phyloP scores from a whole-genome alignment of 2,113 vertebrate genomes.

The Athene cunicularia region DNA sequence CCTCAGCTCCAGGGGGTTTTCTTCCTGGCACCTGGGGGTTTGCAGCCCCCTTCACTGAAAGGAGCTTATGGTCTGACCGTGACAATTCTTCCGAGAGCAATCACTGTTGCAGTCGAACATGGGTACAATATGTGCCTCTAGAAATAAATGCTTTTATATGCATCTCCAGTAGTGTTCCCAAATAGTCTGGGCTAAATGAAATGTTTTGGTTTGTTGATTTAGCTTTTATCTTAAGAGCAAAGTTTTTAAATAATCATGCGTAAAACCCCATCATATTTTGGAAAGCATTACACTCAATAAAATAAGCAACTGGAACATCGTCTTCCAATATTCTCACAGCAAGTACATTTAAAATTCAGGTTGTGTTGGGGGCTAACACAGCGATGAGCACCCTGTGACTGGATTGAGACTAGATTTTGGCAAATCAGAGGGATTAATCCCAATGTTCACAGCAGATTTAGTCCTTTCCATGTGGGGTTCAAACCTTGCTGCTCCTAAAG shows the following conservation, averaged over 20 bases:
- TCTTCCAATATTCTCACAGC: neutral
- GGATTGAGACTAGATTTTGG: neutral
- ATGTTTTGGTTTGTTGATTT: neutral
- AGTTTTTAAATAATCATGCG: neutral
- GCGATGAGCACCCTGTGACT: neutral
- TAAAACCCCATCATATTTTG: neutral
- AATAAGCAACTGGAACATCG: neutral
- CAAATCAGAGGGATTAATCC: neutral
- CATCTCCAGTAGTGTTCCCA: neutral
- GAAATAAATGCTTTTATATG: rapidly evolving
- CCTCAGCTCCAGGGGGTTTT: neutral
- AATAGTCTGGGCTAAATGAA: neutral
- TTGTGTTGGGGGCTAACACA: neutral
- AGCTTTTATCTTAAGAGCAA: neutral
- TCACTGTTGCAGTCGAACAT: neutral
- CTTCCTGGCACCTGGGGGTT: neutral
- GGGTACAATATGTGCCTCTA: rapidly evolving
- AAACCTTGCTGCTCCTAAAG: neutral
- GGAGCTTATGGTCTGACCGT: rapidly evolving
- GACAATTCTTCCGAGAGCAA: neutral
- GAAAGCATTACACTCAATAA: neutral
- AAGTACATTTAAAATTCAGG: neutral
- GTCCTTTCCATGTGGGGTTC: neutral
- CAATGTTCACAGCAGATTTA: neutral
- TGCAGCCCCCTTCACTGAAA: neutral